phyloP scores from a whole-genome alignment of 2,888 invertebrate species.

The Plebejus melissa region DNA sequence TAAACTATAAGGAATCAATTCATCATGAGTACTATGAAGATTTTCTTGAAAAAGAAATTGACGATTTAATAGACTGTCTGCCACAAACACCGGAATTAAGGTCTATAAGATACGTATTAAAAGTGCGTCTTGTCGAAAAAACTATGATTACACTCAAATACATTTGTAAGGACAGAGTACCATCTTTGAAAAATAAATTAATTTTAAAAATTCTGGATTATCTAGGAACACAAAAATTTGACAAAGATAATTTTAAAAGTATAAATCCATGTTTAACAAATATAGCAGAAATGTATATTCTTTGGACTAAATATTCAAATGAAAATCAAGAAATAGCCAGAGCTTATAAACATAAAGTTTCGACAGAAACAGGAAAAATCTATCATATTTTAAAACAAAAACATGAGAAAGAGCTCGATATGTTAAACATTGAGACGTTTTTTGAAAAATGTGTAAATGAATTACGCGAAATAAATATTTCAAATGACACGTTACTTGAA shows the following conservation, averaged over 20 bases:
- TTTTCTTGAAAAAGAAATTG: conserved; percentile 56
- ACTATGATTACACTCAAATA: conserved; percentile 45
- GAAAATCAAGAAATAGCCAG: conserved; percentile 48
- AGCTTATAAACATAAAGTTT: conserved; percentile 50
- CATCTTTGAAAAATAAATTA: conserved; percentile 50
- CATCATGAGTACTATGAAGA: conserved; percentile 53
- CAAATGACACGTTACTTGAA: conserved; percentile 47
- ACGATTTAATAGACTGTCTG: conserved; percentile 49
- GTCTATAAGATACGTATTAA: conserved; percentile 45
- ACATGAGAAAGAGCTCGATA: not conserved
- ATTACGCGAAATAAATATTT: conserved; percentile 53
- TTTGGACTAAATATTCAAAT: conserved; percentile 47
- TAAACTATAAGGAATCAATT: conserved; percentile 49
- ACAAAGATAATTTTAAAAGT: conserved; percentile 34
- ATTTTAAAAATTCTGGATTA: conserved; percentile 45
- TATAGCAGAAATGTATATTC: conserved; percentile 52
- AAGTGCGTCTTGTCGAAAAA: conserved; percentile 51
- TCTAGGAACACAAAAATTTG: conserved; percentile 39
- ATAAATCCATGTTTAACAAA: conserved; percentile 44
- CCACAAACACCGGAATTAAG: conserved; percentile 50
- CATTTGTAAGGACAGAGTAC: conserved; percentile 40
- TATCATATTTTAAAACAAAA: not conserved
- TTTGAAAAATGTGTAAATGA: conserved; percentile 42
- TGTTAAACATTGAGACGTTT: not conserved
- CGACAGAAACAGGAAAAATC: conserved; percentile 41